Base-by-base conservation (phyloP, 2,888 invertebrate genomes). In the Petrophora chlorosata region DNA sequence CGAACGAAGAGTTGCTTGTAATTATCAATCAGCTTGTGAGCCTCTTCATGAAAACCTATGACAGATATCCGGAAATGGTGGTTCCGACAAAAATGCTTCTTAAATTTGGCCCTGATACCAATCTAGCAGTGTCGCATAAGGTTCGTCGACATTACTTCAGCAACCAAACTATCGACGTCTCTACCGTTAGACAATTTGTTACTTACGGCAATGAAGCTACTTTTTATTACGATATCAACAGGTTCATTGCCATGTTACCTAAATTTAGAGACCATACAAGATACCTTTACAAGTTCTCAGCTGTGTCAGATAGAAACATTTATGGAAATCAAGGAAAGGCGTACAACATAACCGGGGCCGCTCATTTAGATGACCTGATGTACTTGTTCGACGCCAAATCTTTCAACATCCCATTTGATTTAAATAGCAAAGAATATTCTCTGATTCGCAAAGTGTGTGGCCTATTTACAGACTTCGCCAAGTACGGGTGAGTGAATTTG, bases 1-100 rank as follows among this genome's bases (percentile, higher is more conserved):
- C 93, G 12, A 90, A 22, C 2, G 91, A 93, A 42, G 95, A 95
- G 79, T 94, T 94, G 5, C 33, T 64, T 3, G 10, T 49, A 1
- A 39, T 19, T 2, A 3, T 50, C 0, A 10, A 36, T 2, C 1
- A n/a, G 7, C 33, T 63, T 5, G 35, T 50, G 3, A 38, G 34
- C 15, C n/a, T 35, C 29, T 40, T 56, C n/a, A 16, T 61, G 9
- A 34, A 56, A 5, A 13, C 29, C 3, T 68, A 66, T 26, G 59
- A 57, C 14, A 52, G 44, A 22, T 65, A 59, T 17, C 32, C 49
- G 10, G 74, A 73, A 49, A 7, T 65, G 33, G 39, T 73, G 2
- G 62, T 62, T n/a, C 73, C 73, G 0, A 62, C 57, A 15, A 59
- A 67, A 34, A 58, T 78, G 8, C 42, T 67, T 2, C 47, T 56